phyloP scores from a whole-genome alignment of 2,888 invertebrate species.

The Cataglyphis rosenhaueri region DNA sequence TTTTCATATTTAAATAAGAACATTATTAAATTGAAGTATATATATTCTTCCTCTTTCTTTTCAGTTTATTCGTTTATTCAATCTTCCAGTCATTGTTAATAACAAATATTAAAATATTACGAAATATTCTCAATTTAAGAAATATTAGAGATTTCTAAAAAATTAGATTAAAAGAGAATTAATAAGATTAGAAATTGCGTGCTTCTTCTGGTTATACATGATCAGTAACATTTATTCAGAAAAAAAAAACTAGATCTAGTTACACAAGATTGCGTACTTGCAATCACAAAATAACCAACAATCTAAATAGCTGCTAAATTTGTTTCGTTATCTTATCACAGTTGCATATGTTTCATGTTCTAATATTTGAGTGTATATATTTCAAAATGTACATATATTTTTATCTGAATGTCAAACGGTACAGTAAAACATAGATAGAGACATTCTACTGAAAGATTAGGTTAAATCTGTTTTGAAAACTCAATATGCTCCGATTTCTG shows the following conservation, averaged over 20 bases:
- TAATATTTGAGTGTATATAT: not conserved
- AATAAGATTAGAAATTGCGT: not conserved
- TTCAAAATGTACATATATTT: constrained; percentile 10
- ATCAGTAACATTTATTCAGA: not conserved
- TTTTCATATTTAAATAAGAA: not conserved
- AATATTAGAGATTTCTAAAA: no score
- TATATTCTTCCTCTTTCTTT: not conserved
- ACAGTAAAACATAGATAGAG: not conserved
- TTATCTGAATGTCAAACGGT: not conserved
- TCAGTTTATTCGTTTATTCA: not conserved
- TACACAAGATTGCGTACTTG: not conserved
- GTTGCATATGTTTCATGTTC: constrained; percentile 1
- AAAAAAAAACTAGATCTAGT: constrained; percentile 29
- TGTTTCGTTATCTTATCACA: not conserved
- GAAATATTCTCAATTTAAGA: no score
- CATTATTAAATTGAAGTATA: not conserved
- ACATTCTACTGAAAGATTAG: not conserved
- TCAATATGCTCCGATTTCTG: constrained; percentile 80
- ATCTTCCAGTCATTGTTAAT: not conserved
- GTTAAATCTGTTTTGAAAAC: not conserved
- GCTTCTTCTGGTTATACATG: not conserved
- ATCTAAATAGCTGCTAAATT: not conserved
- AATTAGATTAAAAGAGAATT: no score
- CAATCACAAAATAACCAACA: not conserved
- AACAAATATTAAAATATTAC: not conserved